phyloP scores from a whole-genome alignment of 2,888 invertebrate species.

The Sthenelais limicola region DNA sequence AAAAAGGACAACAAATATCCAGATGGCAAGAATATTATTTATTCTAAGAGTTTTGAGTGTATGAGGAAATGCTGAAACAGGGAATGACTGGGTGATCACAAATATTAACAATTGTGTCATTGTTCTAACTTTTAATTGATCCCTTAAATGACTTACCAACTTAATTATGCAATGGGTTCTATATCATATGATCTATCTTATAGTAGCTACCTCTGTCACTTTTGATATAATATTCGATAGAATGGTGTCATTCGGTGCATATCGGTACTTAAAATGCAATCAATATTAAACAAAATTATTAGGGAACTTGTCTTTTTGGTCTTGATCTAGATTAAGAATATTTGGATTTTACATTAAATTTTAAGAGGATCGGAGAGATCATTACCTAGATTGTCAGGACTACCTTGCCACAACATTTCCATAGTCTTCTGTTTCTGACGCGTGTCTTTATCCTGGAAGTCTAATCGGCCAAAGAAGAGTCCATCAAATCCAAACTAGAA shows the following conservation, averaged over 20 bases:
- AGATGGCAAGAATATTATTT: not conserved
- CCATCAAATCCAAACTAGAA: conserved; percentile 89
- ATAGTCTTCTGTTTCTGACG: conserved; percentile 78
- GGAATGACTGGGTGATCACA: not conserved
- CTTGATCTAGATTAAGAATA: no score
- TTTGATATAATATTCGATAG: no score
- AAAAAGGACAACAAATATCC: not conserved
- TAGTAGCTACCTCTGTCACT: no score
- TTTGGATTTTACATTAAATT: no score
- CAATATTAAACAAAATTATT: no score
- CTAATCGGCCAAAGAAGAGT: conserved; percentile 87
- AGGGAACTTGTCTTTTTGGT: no score
- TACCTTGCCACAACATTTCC: conserved; percentile 88
- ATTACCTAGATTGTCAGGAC: conserved; percentile 75
- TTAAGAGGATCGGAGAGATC: no score
- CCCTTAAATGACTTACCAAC: not conserved
- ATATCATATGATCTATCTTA: no score
- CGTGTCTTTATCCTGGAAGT: conserved; percentile 84
- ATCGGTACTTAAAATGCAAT: no score
- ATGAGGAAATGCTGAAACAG: no score
- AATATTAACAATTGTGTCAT: not conserved
- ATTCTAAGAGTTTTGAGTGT: not conserved
- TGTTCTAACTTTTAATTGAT: not conserved
- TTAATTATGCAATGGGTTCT: not conserved
- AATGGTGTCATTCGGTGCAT: no score